Base-by-base conservation (phyloP, 2,113 vertebrate species). In the Serilophus lunatus region DNA sequence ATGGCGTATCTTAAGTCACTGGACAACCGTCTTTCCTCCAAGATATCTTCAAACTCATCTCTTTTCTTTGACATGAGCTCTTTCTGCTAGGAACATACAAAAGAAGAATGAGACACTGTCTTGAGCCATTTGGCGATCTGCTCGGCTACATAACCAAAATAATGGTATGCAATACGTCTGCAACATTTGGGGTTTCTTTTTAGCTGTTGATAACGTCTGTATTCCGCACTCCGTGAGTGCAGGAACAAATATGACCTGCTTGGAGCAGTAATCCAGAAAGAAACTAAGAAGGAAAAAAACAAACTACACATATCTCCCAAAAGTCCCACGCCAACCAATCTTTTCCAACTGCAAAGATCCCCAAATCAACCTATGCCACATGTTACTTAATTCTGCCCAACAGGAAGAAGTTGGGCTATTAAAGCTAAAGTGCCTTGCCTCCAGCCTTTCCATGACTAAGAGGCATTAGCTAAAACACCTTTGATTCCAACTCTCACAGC, bases 1-100 rank as follows among this genome's bases (percentile, higher is more conserved):
- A 99, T 98, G 0, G 99, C 99, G 5, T 99, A 99, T 95, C 98
- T 98, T 91, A 99, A 81, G 96, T 99, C 99, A n/a, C 99, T 99
- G 96, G 98, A 98, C 66, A 97, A 97, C 59, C 99, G 98, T 57
- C 99, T 98, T 87, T 99, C 99, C 93, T 99, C 99, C 93, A 99
- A 85, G 18, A 99, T 97, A 96, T 99, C 99, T 98, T 99, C 99
- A 95, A 99, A 99, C 31, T 99, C 98, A 95, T 99, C 99, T 95
- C 99, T 98, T 38, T 99, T 99, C 97, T 98, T 99, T 78, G 98
- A 97, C 64, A 97, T 97, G 11, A 98, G 97, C 60, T 99, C 98
- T 95, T 98, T 98, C 97, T 98, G 98, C 97, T 98, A 91, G 96
- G 92, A 93, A 94, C 80, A 92, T 19, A 75, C 91, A 94, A 97